Percentiles rank a stretch among this genome's conserved stretches.
phyloP scores from a whole-genome alignment of 2,888 invertebrate species.

The Acleris cristana region DNA sequence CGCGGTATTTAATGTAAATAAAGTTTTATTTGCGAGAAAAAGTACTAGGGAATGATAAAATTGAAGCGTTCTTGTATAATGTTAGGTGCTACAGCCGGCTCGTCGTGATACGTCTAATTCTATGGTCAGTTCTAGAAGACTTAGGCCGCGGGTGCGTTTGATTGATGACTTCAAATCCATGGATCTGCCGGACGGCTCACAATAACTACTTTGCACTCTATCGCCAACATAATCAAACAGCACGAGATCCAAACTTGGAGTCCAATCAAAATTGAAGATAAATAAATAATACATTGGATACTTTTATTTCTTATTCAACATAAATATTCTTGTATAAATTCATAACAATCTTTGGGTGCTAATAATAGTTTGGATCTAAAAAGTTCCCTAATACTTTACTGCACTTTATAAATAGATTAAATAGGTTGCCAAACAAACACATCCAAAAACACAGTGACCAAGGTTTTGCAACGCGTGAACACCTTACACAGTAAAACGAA shows the following conservation, averaged over 20 bases:
- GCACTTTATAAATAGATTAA: conserved; percentile 34
- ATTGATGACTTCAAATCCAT: conserved; percentile 84
- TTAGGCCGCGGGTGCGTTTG: conserved; percentile 71
- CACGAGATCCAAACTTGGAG: conserved; percentile 60
- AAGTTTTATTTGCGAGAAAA: no score
- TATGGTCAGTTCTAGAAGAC: conserved; percentile 81
- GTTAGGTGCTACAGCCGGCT: conserved; percentile 58
- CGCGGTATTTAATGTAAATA: no score
- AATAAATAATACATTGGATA: conserved; percentile 61
- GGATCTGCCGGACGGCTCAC: conserved; percentile 62
- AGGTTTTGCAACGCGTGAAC: conserved; percentile 55
- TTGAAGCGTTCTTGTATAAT: conserved; percentile 49
- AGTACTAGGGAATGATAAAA: no score
- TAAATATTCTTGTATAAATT: conserved; percentile 84
- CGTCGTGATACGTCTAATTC: conserved; percentile 67
- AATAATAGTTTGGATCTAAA: conserved; percentile 71
- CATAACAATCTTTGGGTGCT: conserved; percentile 84
- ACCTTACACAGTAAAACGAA: conserved; percentile 5
- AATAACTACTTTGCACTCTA: conserved; percentile 1
- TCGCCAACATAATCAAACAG: conserved; percentile 37
- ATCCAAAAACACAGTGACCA: conserved; percentile 64
- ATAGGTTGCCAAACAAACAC: conserved; percentile 51
- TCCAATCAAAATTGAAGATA: conserved; percentile 56
- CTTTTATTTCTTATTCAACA: conserved; percentile 82
- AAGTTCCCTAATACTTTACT: conserved; percentile 57